phyloP scores from a whole-genome alignment of 2,888 invertebrate genomes.

The Carpatolechia fugitivella region DNA sequence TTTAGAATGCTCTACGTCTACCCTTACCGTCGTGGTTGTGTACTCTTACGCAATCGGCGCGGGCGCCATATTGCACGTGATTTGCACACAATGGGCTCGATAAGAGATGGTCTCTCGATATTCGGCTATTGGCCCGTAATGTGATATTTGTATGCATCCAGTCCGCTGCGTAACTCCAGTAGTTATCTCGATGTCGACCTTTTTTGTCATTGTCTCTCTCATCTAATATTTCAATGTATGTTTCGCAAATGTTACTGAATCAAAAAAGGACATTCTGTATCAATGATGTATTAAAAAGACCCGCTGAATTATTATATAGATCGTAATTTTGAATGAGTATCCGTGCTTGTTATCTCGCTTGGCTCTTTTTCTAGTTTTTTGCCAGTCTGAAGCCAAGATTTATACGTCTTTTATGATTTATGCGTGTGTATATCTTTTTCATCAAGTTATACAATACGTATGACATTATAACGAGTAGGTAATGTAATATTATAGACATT shows the following conservation, averaged over 20 bases:
- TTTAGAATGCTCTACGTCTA: neutral
- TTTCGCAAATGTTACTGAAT: too few relatives aligned
- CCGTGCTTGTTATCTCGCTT: too few relatives aligned
- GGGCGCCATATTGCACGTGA: slow-evolving; percentile 51
- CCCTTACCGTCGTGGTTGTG: slow-evolving; percentile 32
- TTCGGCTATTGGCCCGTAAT: slow-evolving; percentile 35
- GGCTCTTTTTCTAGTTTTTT: too few relatives aligned
- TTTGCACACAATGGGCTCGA: slow-evolving; percentile 66
- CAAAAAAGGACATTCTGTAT: too few relatives aligned
- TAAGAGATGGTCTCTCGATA: slow-evolving; percentile 46
- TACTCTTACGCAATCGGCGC: slow-evolving; percentile 48
- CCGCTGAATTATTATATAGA: too few relatives aligned
- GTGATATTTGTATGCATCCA: slow-evolving; percentile 11
- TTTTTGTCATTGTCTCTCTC: neutral
- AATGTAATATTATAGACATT: slow-evolving; percentile 1
- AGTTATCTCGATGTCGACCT: slow-evolving; percentile 11
- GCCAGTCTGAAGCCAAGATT: too few relatives aligned
- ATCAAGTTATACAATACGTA: neutral
- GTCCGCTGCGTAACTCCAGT: slow-evolving; percentile 8
- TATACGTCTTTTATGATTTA: too few relatives aligned
- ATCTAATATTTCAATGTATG: neutral
- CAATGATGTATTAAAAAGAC: too few relatives aligned
- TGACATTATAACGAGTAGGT: neutral
- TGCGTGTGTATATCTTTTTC: neutral
- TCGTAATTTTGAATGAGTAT: too few relatives aligned